Conservation (phyloP, 1,140 invertebrate species). For the Trichonephila clavipes region DNA sequence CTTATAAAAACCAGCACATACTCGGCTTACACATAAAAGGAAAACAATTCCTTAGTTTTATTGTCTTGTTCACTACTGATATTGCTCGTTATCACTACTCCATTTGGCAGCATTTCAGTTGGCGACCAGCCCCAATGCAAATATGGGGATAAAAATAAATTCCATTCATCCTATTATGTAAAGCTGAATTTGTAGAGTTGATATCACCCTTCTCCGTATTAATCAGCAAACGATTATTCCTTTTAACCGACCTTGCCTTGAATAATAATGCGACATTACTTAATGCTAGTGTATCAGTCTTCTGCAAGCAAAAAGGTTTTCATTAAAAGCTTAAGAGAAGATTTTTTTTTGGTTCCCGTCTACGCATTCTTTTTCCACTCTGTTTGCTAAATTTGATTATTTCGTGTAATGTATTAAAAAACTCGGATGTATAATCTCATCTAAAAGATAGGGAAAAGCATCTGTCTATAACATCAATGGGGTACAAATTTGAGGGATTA, state of each 20-base stretch:
- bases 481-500: too few relatives aligned
- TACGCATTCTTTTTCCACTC: too few relatives aligned
- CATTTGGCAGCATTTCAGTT: conserved; percentile 9
- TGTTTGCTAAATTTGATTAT: too few relatives aligned
- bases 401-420: too few relatives aligned
- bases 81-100: conserved; percentile 10
- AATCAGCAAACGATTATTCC: conserved; percentile 3
- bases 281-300: background rate
- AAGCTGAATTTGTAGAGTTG: background rate
- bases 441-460: too few relatives aligned
- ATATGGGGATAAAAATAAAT: conserved; percentile 3
- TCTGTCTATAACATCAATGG: too few relatives aligned
- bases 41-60: background rate
- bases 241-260: background rate
- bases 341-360: too few relatives aligned
- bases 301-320: background rate
- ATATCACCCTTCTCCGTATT: background rate
- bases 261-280: conserved; percentile 8
- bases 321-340: too few relatives aligned
- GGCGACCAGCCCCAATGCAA: background rate
- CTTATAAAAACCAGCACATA: background rate
- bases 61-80: conserved; percentile 22
- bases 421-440: too few relatives aligned
- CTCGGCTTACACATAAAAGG: background rate
- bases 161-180: background rate